A percentile compares a stretch with the other conserved stretches of the same genome.
These are phyloP conservation scores for Actenoides lindsayi DNA, from an alignment of 2,113 vertebrate species.

Conservation along the genomic window DNA sequence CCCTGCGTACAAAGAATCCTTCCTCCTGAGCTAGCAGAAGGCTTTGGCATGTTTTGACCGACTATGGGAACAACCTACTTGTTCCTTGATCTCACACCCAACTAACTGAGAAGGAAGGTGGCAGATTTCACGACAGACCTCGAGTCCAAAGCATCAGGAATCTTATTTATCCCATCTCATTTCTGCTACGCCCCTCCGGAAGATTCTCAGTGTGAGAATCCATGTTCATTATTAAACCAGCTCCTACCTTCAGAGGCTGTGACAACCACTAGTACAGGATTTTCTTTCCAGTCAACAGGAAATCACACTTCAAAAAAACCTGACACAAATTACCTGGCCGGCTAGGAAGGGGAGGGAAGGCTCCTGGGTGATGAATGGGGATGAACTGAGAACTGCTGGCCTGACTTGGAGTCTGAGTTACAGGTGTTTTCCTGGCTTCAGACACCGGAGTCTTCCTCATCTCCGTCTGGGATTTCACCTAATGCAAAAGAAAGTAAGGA, in stretches of 20 bases:
- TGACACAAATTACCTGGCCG: constrained; percentile 80
- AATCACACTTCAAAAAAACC: background rate
- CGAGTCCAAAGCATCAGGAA: background rate
- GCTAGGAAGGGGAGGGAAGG: constrained; percentile 95
- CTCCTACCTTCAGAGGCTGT: background rate
- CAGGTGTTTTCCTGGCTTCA: constrained; percentile 93
- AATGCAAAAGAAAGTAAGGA: constrained; percentile 16
- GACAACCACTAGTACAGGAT: background rate
- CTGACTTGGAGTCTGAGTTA: constrained; percentile 86
- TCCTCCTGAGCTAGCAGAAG: background rate
- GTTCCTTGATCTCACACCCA: background rate
- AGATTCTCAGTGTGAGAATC: background rate
- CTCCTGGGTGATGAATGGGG: constrained; percentile 95
- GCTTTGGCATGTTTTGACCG: background rate
- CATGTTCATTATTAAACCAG: background rate
- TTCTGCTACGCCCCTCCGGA: background rate
- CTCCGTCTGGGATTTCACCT: constrained; percentile 92
- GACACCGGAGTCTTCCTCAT: constrained; percentile 94
- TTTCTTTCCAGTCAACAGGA: background rate
- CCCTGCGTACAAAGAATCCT: background rate
- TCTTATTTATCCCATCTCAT: background rate
- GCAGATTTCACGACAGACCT: background rate
- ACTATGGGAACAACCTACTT: background rate
- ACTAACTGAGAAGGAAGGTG: background rate
- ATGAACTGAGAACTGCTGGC: constrained; percentile 95